phyloP scores from a whole-genome alignment of 2,113 vertebrate species.

The Ivindomyrus marchei region DNA sequence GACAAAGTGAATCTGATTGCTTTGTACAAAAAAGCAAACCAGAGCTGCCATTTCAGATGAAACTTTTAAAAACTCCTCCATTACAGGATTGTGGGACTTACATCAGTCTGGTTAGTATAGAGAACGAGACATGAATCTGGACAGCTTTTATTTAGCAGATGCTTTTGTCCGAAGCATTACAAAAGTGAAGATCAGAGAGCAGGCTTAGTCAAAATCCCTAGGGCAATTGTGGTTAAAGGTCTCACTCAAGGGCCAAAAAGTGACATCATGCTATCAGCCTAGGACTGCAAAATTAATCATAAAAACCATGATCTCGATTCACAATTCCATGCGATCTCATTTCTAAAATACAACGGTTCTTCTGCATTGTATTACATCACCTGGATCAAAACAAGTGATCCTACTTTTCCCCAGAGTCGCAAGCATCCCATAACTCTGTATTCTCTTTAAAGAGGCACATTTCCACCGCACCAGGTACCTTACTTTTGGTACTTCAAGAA shows the following conservation, averaged over 20 bases:
- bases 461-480: too few relatives aligned
- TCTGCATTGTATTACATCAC: too few relatives aligned
- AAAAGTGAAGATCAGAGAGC: not conserved
- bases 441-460: too few relatives aligned
- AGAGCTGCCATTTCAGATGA: not conserved
- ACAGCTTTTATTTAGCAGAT: not conserved
- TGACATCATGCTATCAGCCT: not conserved
- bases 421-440: too few relatives aligned
- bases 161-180: not conserved
- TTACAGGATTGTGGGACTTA: not conserved
- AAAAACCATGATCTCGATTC: too few relatives aligned
- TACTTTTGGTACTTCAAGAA: too few relatives aligned
- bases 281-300: too few relatives aligned
- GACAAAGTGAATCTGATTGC: not conserved
- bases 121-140: not conserved
- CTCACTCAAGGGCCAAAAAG: not conserved
- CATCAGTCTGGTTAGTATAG: not conserved
- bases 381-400: too few relatives aligned
- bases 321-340: too few relatives aligned
- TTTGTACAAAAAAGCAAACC: not conserved
- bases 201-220: not conserved
- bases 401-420: too few relatives aligned
- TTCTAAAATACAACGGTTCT: too few relatives aligned
- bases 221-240: not conserved
- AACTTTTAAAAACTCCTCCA: not conserved